These are phyloP conservation scores for Brotula barbata DNA, from an alignment of 2,797 vertebrate species.

Conservation along the genomic window DNA sequence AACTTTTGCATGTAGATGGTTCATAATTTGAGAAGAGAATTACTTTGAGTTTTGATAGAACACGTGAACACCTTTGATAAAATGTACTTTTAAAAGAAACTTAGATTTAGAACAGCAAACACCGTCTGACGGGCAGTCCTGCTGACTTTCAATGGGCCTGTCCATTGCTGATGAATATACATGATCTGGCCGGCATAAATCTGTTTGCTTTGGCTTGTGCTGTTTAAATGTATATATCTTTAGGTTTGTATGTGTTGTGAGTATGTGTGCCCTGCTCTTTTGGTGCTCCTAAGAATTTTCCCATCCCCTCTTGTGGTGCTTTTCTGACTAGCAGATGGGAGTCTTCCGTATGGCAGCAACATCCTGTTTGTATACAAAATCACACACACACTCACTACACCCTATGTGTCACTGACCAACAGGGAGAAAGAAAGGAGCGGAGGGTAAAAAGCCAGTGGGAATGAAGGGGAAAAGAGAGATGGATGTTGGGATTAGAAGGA, in stretches of 20 bases:
- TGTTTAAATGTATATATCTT: constrained; percentile 21
- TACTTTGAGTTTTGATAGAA: not conserved
- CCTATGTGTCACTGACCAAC: constrained; percentile 68
- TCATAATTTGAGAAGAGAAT: no score
- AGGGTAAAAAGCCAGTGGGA: constrained; percentile 37
- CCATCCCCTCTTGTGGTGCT: constrained; percentile 39
- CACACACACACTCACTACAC: constrained; percentile 35
- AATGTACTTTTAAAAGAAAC: not conserved
- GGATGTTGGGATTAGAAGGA: constrained; percentile 30
- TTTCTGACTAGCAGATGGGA: constrained; percentile 69
- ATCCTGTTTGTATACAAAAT: constrained; percentile 62
- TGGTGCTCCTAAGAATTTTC: constrained; percentile 44
- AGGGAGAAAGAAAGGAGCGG: not conserved
- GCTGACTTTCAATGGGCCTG: constrained; percentile 6
- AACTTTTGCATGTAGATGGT: no score
- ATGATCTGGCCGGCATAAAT: not conserved
- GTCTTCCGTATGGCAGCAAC: constrained; percentile 68
- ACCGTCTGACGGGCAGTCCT: not conserved
- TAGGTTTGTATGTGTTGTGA: not conserved
- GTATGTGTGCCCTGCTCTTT: no score
- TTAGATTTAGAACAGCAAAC: not conserved
- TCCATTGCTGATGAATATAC: constrained; percentile 20
- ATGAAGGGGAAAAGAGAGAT: constrained; percentile 39
- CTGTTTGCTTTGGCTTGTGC: constrained; percentile 16
- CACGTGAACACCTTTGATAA: not conserved